A percentile compares a stretch with the other conserved stretches of the same genome.
These are phyloP conservation scores for Carettochelys insculpta DNA, from an alignment of 2,113 vertebrate genomes.

Conservation along the genomic window DNA sequence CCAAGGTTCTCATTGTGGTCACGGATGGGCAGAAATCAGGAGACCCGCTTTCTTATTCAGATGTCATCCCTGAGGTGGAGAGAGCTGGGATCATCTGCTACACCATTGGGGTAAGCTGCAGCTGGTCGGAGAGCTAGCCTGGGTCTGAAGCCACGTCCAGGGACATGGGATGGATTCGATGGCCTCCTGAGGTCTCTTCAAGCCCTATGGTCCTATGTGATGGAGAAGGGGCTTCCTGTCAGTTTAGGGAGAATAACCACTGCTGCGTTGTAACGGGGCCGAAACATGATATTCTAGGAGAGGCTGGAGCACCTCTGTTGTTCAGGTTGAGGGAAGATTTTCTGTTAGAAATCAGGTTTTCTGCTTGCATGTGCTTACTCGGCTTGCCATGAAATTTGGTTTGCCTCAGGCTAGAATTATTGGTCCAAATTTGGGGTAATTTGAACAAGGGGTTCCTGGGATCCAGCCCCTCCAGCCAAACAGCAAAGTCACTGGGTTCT, in stretches of 20 bases:
- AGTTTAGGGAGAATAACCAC: not conserved
- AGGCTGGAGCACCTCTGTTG: not conserved
- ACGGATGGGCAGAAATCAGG: conserved; percentile 56
- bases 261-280: not conserved
- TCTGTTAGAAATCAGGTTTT: no score
- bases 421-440: not conserved
- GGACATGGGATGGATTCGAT: no score
- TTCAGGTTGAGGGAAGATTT: accelerated
- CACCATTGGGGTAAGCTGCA: conserved; percentile 70
- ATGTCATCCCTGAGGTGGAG: no score
- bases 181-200: no score
- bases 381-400: not conserved
- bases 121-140: not conserved
- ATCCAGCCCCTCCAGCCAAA: not conserved
- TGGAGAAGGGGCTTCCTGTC: not conserved
- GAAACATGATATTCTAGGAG: not conserved
- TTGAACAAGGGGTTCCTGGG: not conserved
- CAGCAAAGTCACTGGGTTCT: not conserved
- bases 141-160: not conserved
- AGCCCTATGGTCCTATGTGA: no score
- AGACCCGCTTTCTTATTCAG: no score
- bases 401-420: not conserved
- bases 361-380: not conserved
- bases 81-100: conserved; percentile 34
- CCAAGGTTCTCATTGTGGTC: conserved; percentile 77